Base-by-base conservation (phyloP, 1,140 invertebrate species). In the Drosophila punjabiensis region DNA sequence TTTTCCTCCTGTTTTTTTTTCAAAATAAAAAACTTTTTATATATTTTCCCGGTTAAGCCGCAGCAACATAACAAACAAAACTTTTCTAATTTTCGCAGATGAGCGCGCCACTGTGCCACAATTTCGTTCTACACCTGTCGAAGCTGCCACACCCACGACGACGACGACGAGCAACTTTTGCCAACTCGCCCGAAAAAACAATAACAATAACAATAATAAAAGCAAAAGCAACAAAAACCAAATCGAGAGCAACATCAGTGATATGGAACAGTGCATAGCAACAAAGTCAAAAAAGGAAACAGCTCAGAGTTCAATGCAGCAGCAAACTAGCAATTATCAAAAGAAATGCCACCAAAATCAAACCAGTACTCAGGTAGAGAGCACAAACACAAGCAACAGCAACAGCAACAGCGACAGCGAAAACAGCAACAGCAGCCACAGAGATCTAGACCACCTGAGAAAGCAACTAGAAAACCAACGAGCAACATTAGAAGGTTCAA, bases 291-390 rank as follows among this genome's bases (percentile, higher is more conserved):
- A 88, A 82, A 68, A 37, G 39, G 48, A 64, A 62, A 39, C 37
- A 79, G 76, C 67, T 60, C 73, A 82, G 63, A 82, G 69, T 82
- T 83, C 81, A 82, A 83, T 82, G 80, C 80, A 52, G 53, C 62
- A 77, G 71, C 35, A 39, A 58, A 39, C 35, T 39, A 61, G 56
- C 52, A 79, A 71, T 59, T 81, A 81, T 81, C 79, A 89, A 84
- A 88, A 81, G 76, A 80, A 73, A 88, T 89, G 85, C 85, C 85
- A 88, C 85, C 85, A 89, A 81, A 88, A 89, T 89, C 85, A 89
- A 89, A 87, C 68, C 68, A 80, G 80, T 63, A 78, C 85, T 81
- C 85, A 90, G 67, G 66, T 76, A 81, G 65, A 63, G 67, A 59
- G 65, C 66, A 71, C 66, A 18, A 28, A 71, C 35, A 56, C 16